Evolutionary conservation across 1,140 invertebrate genomes (phyloP).

Genomic region (Dreissena polymorpha): DNA sequence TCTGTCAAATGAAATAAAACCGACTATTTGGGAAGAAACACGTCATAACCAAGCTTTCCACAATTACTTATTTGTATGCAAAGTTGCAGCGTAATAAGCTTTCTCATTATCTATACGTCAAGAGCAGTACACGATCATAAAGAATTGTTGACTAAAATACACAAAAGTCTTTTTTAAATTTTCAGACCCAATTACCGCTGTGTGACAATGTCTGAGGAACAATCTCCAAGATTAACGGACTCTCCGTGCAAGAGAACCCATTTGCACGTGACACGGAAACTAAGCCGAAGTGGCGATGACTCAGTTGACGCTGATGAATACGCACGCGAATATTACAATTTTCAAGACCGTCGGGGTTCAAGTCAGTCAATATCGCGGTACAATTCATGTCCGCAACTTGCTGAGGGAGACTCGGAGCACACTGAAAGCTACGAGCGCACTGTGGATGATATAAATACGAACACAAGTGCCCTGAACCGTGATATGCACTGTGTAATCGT

Average conservation of each 20-base stretch:
- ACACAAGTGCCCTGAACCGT: slow-evolving; percentile 6
- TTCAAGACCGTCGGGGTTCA: slow-evolving; percentile 43
- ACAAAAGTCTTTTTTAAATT: slow-evolving; percentile 12
- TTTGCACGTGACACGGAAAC: slow-evolving; percentile 43
- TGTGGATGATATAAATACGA: slow-evolving; percentile 41
- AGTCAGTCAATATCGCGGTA: slow-evolving; percentile 48
- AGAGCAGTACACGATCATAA: too few relatives aligned
- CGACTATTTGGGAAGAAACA: too few relatives aligned
- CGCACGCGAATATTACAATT: slow-evolving; percentile 46
- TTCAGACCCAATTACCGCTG: slow-evolving; percentile 2
- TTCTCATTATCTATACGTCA: too few relatives aligned
- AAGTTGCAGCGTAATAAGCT: too few relatives aligned
- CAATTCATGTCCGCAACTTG: slow-evolving; percentile 51
- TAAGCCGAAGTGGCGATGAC: slow-evolving; percentile 43
- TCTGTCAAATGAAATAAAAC: too few relatives aligned
- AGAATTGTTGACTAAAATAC: not conserved
- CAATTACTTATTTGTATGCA: too few relatives aligned
- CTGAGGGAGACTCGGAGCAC: slow-evolving; percentile 20
- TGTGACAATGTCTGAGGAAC: slow-evolving; percentile 6
- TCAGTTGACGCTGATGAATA: slow-evolving; percentile 48
- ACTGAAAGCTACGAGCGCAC: slow-evolving; percentile 38
- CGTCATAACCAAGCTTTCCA: too few relatives aligned
- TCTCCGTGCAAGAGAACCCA: slow-evolving; percentile 37
- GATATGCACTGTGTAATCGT: slow-evolving; percentile 34
- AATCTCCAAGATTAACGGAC: not conserved